phyloP scores from a whole-genome alignment of 2,113 vertebrate species.

The Guaruba guarouba region DNA sequence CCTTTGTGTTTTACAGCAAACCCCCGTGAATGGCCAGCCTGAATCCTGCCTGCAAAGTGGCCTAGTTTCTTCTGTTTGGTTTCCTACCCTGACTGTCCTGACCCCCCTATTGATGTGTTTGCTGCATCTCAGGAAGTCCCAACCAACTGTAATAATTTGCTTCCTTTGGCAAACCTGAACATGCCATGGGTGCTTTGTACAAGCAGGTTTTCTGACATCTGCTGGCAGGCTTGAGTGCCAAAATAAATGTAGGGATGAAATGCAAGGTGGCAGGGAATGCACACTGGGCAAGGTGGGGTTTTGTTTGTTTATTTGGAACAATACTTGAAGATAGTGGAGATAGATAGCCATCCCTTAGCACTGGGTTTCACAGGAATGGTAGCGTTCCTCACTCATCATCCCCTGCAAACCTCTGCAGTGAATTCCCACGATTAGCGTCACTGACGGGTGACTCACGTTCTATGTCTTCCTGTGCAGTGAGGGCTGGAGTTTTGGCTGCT shows the following conservation, averaged over 20 bases:
- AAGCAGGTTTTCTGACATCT: slow-evolving; percentile 41
- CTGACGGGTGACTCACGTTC: neutral
- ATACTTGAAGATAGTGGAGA: neutral
- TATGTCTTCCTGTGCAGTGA: neutral
- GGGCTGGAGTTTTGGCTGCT: neutral
- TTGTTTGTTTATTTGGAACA: slow-evolving; percentile 36
- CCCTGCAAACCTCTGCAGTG: neutral
- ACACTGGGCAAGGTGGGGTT: slow-evolving; percentile 16
- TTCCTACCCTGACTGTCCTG: neutral
- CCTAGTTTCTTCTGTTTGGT: neutral
- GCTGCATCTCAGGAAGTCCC: neutral
- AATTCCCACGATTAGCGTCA: neutral
- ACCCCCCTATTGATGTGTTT: neutral
- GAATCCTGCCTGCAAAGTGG: neutral
- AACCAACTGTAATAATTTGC: slow-evolving; percentile 14
- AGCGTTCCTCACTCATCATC: neutral
- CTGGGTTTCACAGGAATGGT: neutral
- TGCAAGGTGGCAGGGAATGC: slow-evolving; percentile 40
- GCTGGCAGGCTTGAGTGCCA: neutral
- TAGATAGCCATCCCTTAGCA: neutral
- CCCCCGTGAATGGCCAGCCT: neutral
- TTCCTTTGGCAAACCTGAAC: slow-evolving; percentile 43
- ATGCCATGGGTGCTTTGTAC: neutral
- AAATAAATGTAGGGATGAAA: slow-evolving; percentile 31
- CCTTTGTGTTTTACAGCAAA: neutral